These are phyloP conservation scores for Caenorhabditis plicata DNA, from an alignment of 2,888 invertebrate genomes.

Conservation along the genomic window DNA sequence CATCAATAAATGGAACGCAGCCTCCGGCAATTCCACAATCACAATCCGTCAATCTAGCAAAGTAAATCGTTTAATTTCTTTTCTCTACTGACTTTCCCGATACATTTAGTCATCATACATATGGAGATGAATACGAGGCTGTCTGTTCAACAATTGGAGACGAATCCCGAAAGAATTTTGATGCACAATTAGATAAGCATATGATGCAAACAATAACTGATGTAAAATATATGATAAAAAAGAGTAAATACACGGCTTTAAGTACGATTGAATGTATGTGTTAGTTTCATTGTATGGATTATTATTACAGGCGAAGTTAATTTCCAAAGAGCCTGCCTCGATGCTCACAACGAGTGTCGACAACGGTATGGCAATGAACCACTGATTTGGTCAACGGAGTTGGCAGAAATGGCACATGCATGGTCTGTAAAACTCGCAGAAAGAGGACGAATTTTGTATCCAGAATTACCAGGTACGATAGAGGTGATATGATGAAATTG, in stretches of 20 bases:
- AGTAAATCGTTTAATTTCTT: constrained; percentile 12
- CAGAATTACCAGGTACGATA: constrained; percentile 64
- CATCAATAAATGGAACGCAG: background rate
- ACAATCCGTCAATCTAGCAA: constrained; percentile 42
- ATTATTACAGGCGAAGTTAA: constrained; percentile 58
- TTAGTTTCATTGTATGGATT: background rate
- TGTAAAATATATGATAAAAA: constrained; percentile 62
- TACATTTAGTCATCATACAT: constrained; percentile 44
- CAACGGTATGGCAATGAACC: constrained; percentile 51
- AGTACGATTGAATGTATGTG: constrained; percentile 36
- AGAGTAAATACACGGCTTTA: constrained; percentile 62
- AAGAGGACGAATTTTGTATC: constrained; percentile 60
- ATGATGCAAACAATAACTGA: constrained; percentile 65
- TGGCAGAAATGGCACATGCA: constrained; percentile 62
- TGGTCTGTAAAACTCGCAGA: constrained; percentile 64
- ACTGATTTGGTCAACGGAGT: constrained; percentile 60
- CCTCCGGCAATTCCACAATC: constrained; percentile 36
- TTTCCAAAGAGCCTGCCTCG: constrained; percentile 63
- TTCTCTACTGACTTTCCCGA: background rate
- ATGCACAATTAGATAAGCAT: constrained; percentile 59
- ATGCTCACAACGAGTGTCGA: constrained; percentile 59
- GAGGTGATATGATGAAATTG: no score
- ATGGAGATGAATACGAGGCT: constrained; percentile 48
- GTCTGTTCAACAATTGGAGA: constrained; percentile 51
- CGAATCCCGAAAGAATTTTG: constrained; percentile 48